These are phyloP conservation scores for Enoplosus armatus DNA, from an alignment of 2,797 vertebrate genomes.

Conservation along the genomic window DNA sequence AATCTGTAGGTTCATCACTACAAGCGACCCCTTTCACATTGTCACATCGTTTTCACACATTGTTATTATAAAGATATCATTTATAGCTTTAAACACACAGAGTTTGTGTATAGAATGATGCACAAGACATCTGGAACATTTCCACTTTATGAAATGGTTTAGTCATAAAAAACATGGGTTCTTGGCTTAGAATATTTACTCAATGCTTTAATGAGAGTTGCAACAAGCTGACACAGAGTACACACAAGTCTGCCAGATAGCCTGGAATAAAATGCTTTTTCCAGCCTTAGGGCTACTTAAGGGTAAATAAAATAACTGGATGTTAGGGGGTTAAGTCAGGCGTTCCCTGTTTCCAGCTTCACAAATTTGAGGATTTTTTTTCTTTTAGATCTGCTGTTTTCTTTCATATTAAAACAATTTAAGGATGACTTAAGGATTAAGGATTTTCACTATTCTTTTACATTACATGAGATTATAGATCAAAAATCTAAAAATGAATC, in stretches of 20 bases:
- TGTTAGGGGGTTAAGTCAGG: background rate
- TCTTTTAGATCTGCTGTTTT: slow-evolving; percentile 5
- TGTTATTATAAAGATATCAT: background rate
- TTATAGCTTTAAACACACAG: too few species aligned
- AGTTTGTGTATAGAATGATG: background rate
- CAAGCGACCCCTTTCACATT: background rate
- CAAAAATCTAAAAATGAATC: background rate
- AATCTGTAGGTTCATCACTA: background rate
- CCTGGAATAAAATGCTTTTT: slow-evolving; percentile 19
- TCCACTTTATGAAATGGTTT: background rate
- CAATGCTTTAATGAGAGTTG: too few species aligned
- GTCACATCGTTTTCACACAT: too few species aligned
- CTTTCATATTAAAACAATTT: background rate
- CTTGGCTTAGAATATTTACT: slow-evolving; percentile 12
- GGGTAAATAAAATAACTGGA: slow-evolving; percentile 24
- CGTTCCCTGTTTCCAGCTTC: slow-evolving; percentile 1
- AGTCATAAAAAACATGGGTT: background rate
- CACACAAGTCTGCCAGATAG: background rate
- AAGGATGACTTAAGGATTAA: background rate
- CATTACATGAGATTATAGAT: background rate
- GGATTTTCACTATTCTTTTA: background rate
- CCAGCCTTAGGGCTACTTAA: background rate
- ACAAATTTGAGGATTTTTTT: background rate
- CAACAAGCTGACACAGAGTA: slow-evolving; percentile 4
- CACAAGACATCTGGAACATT: too few species aligned